Base-by-base conservation (phyloP, 2,113 vertebrate genomes). In the Dicentrarchus labrax region DNA sequence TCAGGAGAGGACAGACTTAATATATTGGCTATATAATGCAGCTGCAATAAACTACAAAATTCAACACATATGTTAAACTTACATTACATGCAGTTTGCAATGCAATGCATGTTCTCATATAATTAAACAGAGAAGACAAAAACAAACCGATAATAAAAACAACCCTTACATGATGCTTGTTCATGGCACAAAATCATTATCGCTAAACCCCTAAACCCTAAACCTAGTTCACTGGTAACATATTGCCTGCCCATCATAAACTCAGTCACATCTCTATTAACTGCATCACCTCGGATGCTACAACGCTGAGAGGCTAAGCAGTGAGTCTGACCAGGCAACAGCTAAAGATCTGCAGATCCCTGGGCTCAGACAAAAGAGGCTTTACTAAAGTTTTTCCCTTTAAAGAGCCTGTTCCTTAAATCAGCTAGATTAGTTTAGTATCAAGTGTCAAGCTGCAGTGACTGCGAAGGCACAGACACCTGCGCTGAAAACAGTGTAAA, bases 371-470 rank as follows among this genome's bases (percentile, higher is more conserved):
- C 93, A 94, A 94, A 94, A 89, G 90, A 92, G 75, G 87, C 80
- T 93, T 89, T 86, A 36, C 88, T 87, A 72, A 88, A 83, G 88
- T 84, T 95, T 78, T 88, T 68, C 77, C 84, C 88, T 91, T 93
- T 92, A 87, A 89, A 91, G 87, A 75, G 77, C 57, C 91, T 76
- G 85, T 90, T 89, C 82, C 85, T 92, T 91, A 94, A 93, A 87
- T 90, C 93, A 69, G 50, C 43, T 61, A 92, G 93, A 95, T 95
- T 93, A 94, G 92, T 86, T 84, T 60, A 86, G 92, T 94, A 92
- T 95, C 94, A 67, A 74, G 90, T 94, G 89, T 95, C 95, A 83
- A 88, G 82, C 88, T 82, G 77, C 88, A 83, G 76, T 45, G 73
- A 86, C 86, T 86, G 57, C 8, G 17, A 47, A 65, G 76, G 80